Evolutionary conservation across 2,113 vertebrate species (phyloP), one percentile per base, ranked within the genome.

Genomic region (Boulengerochromis microlepis): DNA sequence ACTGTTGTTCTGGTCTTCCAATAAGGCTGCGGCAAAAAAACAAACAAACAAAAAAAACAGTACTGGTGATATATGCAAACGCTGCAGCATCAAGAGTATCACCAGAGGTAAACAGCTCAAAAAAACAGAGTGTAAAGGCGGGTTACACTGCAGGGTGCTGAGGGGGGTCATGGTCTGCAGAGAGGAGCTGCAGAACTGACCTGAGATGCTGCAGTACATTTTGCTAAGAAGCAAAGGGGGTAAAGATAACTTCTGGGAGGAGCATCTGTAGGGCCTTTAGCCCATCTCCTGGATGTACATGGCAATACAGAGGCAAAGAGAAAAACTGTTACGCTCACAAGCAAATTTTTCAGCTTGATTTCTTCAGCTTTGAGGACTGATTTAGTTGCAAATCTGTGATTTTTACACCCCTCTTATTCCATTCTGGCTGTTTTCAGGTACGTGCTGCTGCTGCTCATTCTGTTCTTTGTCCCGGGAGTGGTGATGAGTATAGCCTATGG

Each of bases 401-500:
- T 13, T 71, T 56, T 13, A 52, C 16, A 4, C n/a, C 10, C 85
- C 13, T n/a, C 8, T 82, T 8, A 38, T 76, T 31, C 61, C 54
- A 26, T 40, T 66, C 40, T 83, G 84, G 33, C 42, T 91, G 15
- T 83, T 80, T 90, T 61, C 92, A 97, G 97, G 97, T 97, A 97
- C 52, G 85, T 97, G 87, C 91, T 97, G 59, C 93, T 97, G 90
- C 94, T 97, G 61, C 93, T 96, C 64, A 91, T 89, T 47, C 92
- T 97, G 38, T 97, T 97, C 93, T 96, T 97, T 92, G 42, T 97
- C 86, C 97, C 97, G 0, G 97, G 97, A 19, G 94, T 97, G 89
- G 96, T 97, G 91, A 97, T 97, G 97, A 95, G 95, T 10, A 87
- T 96, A 35, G 96, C 97, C 59, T 97, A 97, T 15, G 96, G 97